These are phyloP conservation scores for Asteroscopus sphinx DNA, from an alignment of 2,888 invertebrate species.

Conservation along the genomic window DNA sequence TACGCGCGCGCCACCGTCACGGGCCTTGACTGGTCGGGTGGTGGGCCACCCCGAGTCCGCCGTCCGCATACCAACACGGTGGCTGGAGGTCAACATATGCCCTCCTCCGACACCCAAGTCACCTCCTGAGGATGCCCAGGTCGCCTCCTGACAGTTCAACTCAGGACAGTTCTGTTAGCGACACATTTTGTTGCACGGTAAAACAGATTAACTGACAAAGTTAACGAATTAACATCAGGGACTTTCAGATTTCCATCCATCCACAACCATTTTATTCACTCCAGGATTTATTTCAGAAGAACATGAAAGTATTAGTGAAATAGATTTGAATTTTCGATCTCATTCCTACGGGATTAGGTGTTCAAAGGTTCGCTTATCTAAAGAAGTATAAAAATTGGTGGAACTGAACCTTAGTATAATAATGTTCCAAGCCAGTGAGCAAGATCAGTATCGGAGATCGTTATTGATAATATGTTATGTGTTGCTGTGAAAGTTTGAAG, in stretches of 20 bases:
- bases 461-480: conserved; percentile 23
- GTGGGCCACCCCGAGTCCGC: too few species aligned
- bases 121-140: too few species aligned
- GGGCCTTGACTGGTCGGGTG: too few species aligned
- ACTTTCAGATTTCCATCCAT: conserved; percentile 14
- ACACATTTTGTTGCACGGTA: too few species aligned
- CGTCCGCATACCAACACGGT: too few species aligned
- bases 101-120: too few species aligned
- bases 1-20: too few species aligned
- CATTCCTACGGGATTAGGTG: conserved; percentile 58
- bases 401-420: conserved; percentile 52
- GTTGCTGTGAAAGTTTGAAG: conserved; percentile 9
- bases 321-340: conserved; percentile 46
- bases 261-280: background rate
- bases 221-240: too few species aligned
- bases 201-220: too few species aligned
- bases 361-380: conserved; percentile 62
- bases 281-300: conserved; percentile 26
- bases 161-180: too few species aligned
- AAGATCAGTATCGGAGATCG: conserved; percentile 35
- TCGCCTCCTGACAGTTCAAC: too few species aligned
- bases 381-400: conserved; percentile 62
- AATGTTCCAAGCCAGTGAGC: conserved; percentile 58
- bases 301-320: conserved; percentile 10
- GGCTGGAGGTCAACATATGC: too few species aligned